Conservation (phyloP, 2,888 invertebrate genomes). For the Drosophila formosana region DNA sequence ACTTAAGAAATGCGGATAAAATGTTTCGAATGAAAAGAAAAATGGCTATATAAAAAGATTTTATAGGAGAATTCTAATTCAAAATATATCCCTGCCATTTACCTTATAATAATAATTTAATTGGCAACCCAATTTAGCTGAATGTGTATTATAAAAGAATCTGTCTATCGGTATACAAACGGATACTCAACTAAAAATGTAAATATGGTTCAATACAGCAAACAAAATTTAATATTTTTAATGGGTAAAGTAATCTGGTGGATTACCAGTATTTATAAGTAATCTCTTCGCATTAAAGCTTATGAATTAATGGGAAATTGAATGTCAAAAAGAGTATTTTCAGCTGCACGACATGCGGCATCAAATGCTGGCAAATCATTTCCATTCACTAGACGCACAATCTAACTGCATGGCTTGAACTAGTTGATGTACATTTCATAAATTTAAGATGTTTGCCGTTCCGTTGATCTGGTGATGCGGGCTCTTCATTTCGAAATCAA, state of each 20-base stretch:
- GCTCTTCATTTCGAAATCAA: constrained; percentile 33
- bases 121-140: too few species aligned
- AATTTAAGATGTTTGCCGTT: constrained; percentile 37
- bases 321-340: background rate
- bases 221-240: background rate
- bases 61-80: too few species aligned
- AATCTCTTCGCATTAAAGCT: background rate
- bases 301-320: background rate
- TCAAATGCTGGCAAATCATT: constrained; percentile 6
- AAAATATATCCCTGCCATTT: too few species aligned
- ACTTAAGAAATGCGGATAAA: too few species aligned
- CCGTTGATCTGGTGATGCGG: background rate
- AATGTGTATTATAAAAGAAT: too few species aligned
- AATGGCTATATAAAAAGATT: too few species aligned
- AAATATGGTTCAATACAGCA: background rate
- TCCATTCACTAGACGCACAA: constrained; percentile 15
- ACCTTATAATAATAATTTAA: too few species aligned
- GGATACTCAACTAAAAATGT: background rate
- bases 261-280: background rate
- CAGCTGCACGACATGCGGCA: background rate
- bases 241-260: background rate
- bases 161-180: too few species aligned
- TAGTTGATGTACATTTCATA: constrained; percentile 22
- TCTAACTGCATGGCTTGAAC: constrained; percentile 9
- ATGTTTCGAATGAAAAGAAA: too few species aligned